Conservation (phyloP, 2,888 invertebrate species). For the Teinopalpus imperialis region DNA sequence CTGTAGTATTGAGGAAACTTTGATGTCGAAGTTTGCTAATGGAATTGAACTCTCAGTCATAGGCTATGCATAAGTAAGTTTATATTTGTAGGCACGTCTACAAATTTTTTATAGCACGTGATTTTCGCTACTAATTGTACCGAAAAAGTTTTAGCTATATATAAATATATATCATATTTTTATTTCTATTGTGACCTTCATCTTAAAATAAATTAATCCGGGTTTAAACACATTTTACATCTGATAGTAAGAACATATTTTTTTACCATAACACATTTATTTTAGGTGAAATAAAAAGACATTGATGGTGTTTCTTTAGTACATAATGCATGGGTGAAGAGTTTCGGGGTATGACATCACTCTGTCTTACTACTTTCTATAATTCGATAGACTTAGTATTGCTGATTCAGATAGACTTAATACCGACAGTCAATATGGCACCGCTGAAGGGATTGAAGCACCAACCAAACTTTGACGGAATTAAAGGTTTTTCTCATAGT, state of each 20-base stretch:
- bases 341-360: no score
- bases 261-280: conserved; percentile 13
- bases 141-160: no score
- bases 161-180: conserved; percentile 21
- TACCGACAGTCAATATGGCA: no score
- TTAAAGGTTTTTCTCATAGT: no score
- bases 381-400: no score
- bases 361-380: no score
- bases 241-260: neutral
- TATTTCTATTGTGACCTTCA: conserved; percentile 26
- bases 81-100: neutral
- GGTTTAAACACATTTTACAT: conserved; percentile 2
- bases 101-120: no score
- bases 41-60: conserved; percentile 20
- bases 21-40: conserved; percentile 22
- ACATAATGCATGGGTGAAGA: no score
- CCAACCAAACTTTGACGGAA: no score
- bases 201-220: conserved; percentile 25
- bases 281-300: conserved; percentile 5
- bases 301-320: conserved; percentile 4
- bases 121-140: no score
- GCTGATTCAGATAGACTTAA: no score
- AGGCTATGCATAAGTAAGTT: conserved; percentile 6
- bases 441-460: no score
- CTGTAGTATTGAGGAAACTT: conserved; percentile 8